Evolutionary conservation across 2,888 invertebrate species (phyloP), one percentile per base, ranked within the genome.

Genomic region (Pachydiplax longipennis): DNA sequence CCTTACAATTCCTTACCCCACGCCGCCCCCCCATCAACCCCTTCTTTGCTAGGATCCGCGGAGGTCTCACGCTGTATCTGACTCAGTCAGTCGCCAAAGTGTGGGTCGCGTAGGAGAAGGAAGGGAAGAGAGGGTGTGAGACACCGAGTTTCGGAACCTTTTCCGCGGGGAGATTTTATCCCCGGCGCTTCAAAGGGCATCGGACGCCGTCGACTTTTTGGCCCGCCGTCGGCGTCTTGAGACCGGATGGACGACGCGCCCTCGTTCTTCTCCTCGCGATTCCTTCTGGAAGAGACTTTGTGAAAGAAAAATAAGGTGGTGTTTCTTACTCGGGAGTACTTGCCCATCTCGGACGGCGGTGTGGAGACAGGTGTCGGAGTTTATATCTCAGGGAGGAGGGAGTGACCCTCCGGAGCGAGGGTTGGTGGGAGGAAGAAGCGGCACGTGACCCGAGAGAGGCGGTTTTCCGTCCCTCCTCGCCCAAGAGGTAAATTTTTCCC

Each of bases 41-140:
- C 87, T 87, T 87, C 87, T 87, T 87, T 87, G 37, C 61, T 87
- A 37, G 58, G 61, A 87, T 87, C 87, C 87, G 61, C 87, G 87
- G 58, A 87, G 58, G 87, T 87, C 61, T 87, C 87, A 37, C 83
- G 83, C 83, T 83, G 83, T 83, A 83, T 87, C 87, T 61, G 87
- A 87, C 61, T 87, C 87, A 87, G 87, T 87, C 87, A 87, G 35
- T 87, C 87, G 87, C 87, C 87, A 61, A 87, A 87, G 87, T 87
- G 87, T 87, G 87, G 61, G 61, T 61, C 87, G 87, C 87, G 61
- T 61, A 87, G 61, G 87, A 87, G 87, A 65, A 61, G 53, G 58
- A 58, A 31, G 31, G 31, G 31, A 31, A 83, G 53, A 53, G 58
- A 53, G 65, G 58, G 40, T 13, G 25, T 44, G 48, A 48, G 44